Evolutionary conservation across 2,113 vertebrate species (phyloP).

Genomic region (Balaeniceps rex): DNA sequence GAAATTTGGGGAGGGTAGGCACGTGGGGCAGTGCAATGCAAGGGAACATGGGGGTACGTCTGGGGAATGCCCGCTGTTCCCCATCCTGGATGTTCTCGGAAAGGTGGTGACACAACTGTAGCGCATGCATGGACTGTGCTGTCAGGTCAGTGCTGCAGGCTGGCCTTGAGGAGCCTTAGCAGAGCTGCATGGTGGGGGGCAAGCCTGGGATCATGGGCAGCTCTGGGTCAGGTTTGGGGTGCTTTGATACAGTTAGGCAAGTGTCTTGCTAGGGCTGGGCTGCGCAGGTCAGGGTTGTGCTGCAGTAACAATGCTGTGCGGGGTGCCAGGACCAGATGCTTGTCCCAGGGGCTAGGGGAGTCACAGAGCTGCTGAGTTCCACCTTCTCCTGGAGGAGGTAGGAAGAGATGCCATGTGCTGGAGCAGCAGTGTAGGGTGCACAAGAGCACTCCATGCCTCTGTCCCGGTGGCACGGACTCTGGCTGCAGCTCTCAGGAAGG

Average conservation of each 20-base stretch:
- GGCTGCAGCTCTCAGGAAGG: background rate
- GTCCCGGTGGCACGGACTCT: background rate
- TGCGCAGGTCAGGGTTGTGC: background rate
- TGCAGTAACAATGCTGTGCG: background rate
- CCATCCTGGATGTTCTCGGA: background rate
- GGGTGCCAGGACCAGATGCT: background rate
- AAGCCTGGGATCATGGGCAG: background rate
- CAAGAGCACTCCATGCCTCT: background rate
- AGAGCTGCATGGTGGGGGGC: background rate
- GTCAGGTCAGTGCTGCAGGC: background rate
- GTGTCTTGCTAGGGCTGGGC: background rate
- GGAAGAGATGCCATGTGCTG: background rate
- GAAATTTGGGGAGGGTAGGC: background rate
- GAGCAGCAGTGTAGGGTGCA: background rate
- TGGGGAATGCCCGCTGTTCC: background rate
- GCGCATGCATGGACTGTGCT: fast-evolving
- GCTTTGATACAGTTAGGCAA: background rate
- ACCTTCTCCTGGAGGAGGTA: background rate
- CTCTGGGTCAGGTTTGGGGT: background rate
- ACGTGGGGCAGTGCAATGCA: background rate
- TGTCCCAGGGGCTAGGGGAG: background rate
- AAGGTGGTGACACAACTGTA: background rate
- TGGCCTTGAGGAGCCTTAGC: background rate
- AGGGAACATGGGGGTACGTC: fast-evolving
- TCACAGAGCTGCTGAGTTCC: background rate